Evolutionary conservation across 2,113 vertebrate genomes (phyloP), one percentile per base, ranked within the genome.

Genomic region (Columba livia): DNA sequence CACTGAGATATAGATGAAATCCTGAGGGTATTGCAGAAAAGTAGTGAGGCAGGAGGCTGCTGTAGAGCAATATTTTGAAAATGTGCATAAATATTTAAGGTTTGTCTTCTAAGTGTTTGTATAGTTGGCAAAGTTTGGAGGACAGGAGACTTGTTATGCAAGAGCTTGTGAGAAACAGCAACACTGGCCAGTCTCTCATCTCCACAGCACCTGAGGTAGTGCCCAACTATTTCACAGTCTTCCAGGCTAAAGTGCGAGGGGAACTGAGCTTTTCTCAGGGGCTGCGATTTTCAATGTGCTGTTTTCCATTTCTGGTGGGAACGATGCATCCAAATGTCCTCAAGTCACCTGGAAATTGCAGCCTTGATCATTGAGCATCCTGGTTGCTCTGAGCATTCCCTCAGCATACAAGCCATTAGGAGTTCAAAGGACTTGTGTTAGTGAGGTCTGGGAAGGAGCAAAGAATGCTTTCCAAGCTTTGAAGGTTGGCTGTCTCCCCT

Each of bases 141-240:
- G 7, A 24, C n/a, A 13, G 23, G 44, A 81, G 57, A 24, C 12
- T 53, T 32, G 56, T 23, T 70, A 34, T 4, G 15, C 19, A n/a
- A 25, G 15, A 23, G 26, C 38, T 86, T 54, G 40, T 53, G 51
- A 48, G 34, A 67, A 62, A 19, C 3, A 26, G 23, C 34, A 15
- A n/a, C 6, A 32, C 14, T 14, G 70, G 40, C 40, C 18, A 9
- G 71, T 26, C 26, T 13, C 53, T 26, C 10, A 5, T 36, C 58
- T 28, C 26, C 23, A 1, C 1, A 0, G 70, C n/a, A 57, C 42
- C 23, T 2, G 15, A 51, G 44, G 34, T 64, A 23, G 32, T 12
- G 1, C 44, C 21, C 20, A 17, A 60, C 24, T 28, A 20, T 19
- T 56, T 42, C 36, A 25, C 5, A 4, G 32, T 36, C 69, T 62